Conservation (phyloP, 1,140 invertebrate genomes). For the Tetragnatha versicolor region DNA sequence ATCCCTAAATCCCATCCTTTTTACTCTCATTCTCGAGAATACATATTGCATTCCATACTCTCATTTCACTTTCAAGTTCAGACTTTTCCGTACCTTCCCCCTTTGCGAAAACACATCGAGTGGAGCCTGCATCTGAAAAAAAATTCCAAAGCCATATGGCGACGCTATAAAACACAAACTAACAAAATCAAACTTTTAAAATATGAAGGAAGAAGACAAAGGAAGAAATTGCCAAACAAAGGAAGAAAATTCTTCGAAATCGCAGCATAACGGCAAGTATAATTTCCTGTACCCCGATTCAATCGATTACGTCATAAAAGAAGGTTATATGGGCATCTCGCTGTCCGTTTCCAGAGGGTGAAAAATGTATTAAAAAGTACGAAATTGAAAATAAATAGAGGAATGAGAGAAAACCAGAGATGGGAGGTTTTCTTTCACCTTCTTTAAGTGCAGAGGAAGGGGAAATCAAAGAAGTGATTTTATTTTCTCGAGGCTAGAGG, state of each 20-base stretch:
- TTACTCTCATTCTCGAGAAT: no score
- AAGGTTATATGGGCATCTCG: not conserved
- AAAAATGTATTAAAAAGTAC: conserved; percentile 25
- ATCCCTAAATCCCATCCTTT: no score
- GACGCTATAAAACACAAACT: conserved; percentile 32
- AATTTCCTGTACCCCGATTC: not conserved
- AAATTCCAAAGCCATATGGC: conserved; percentile 32
- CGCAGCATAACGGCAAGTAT: conserved; percentile 19
- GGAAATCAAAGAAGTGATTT: no score
- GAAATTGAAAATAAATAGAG: conserved; percentile 39
- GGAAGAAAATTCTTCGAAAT: not conserved
- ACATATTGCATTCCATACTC: no score
- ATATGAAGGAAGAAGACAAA: conserved; percentile 47
- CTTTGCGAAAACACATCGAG: not conserved
- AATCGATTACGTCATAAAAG: conserved; percentile 35
- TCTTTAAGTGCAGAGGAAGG: no score
- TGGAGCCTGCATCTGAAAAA: not conserved
- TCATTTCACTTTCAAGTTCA: no score
- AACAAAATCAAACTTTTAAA: conserved; percentile 43
- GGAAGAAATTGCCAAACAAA: conserved; percentile 10
- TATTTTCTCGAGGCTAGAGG: no score
- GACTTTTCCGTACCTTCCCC: no score
- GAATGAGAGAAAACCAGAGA: conserved; percentile 7
- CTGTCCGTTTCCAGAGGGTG: conserved; percentile 24
- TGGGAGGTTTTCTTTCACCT: conserved; percentile 5